Evolutionary conservation across 2,888 invertebrate species (phyloP), one percentile per base, ranked within the genome.

Genomic region (Zhuqinia jingwanae): DNA sequence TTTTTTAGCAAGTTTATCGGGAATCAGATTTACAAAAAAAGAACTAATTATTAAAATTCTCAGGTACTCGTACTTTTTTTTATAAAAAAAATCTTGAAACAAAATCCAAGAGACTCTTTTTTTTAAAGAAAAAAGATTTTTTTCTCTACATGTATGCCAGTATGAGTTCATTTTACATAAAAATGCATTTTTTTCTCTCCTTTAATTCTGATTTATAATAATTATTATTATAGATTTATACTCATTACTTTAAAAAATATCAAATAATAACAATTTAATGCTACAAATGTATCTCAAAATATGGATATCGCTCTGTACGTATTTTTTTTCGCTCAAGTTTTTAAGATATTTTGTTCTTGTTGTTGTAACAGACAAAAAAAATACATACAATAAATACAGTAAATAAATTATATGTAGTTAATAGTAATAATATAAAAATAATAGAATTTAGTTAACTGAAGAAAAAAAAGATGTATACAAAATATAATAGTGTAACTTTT

Each of bases 141-240:
- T 10, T 20, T 58, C 10, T 11, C 22, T 22, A 20, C 8, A 2
- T 3, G 10, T 58, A 78, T 78, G 78, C 78, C 78, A 78, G 78
- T 78, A 78, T 58, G 22, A 36, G 27, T 30, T 65, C 65, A 20
- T 50, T 45, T 60, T 22, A 42, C 60, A 65, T 13, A 75, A 78
- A 63, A 78, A 63, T 78, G 78, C 78, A 78, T 78, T 78, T 78
- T 78, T 58, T 36, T 45, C 47, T 30, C n/a, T n/a, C n/a, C n/a
- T n/a, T 25, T 22, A 42, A 42, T 8, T 50, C 50, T 50, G 50
- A 50, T 36, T 50, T 2, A 50, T 42, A 11, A 42, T 11, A 42
- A 42, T 42, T 8, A 8, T 42, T 8, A 11, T 5, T 42, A 42
- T 42, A 42, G 42, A 42, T 5, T 11, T 42, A 42, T 42, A 56